Evolutionary conservation across 2,113 vertebrate species (phyloP), one percentile per base, ranked within the genome.

Genomic region (Misgurnus mizolepis): DNA sequence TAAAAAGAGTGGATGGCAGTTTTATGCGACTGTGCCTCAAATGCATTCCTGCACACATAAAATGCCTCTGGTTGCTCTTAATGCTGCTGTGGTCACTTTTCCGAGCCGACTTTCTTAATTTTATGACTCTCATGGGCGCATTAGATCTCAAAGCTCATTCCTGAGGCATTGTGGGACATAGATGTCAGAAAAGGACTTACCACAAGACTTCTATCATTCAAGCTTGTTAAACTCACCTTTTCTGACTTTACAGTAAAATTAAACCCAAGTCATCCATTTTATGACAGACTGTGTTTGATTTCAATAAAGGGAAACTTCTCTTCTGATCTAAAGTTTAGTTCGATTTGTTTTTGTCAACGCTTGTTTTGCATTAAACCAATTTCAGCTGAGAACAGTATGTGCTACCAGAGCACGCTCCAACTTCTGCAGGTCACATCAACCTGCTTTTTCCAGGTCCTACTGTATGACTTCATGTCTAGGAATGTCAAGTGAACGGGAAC

Each of bases 301-400:
- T 78, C 18, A 72, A 66, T 53, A 64, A 64, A 76, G 41, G 39
- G 8, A 64, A 39, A 76, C 75, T 70, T 76, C 47, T 72, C 76
- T 78, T 76, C 84, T 76, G 78, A 86, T 80, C 8, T 47, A 68
- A 84, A 83, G 66, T 27, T 79, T n/a, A 0, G n/a, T 61, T 86
- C 75, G 10, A 65, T 82, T 87, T 85, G 49, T 81, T 87, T 86
- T 69, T 2, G 5, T 76, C 67, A 81, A 86, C 85, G 86, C 85
- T 87, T 87, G 84, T 64, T 87, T 43, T 67, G 80, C 34, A 67
- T 87, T 87, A 41, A 7, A 17, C 47, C 22, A 34, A 18, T 41
- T 61, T 62, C 9, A 45, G 27, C 10, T 12, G 11, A 9, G 11
- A 5, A 14, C 67, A 68, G 41, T 7, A 11, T 69, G 72, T 17